Base-by-base conservation (phyloP, 2,113 vertebrate species). In the Procavia capensis region DNA sequence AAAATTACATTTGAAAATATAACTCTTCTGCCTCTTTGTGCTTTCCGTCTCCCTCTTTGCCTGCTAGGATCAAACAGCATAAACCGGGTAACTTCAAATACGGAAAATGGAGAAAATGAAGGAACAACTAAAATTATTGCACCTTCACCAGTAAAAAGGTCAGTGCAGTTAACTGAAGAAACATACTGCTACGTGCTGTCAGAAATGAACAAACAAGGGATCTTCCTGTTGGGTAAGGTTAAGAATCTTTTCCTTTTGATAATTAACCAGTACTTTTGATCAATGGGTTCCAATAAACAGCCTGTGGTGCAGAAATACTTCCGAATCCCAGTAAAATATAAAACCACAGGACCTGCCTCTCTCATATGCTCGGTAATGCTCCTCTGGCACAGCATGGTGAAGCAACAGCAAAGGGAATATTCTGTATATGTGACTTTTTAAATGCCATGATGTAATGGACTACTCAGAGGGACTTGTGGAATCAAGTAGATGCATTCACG, bases 121-220 rank as follows among this genome's bases (percentile, higher is more conserved):
- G 98, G 97, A 96, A 98, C 98, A 80, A 98, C 98, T 68, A 99
- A 98, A 98, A 98, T 98, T 82, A 98, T 98, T 64, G 98, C 98
- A 81, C 98, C 98, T 83, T 99, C 98, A 9, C 98, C 98, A 80
- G 93, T 99, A 70, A 99, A 99, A 99, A 99, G 99, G 99, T 99
- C 96, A 2, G 94, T 96, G 22, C 36, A 57, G 79, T 68, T 83
- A 79, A 47, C 68, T 45, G 41, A 83, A 84, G 80, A 64, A 64
- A 72, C 3, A 3, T 16, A 16, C 4, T 5, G 39, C 0, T 24
- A 0, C 17, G 14, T 45, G 25, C 25, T 72, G 13, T 82, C 27
- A 45, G 70, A n/a, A 41, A 70, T 36, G 20, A 20, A 70, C 2
- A 9, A 68, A 43, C 1, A 5, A 3, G 57, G n/a, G n/a, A n/a